Conservation (phyloP, 30 jellyfish, hydroid and myxozoan species). For the Hydractinia symbiolongicarpus region DNA sequence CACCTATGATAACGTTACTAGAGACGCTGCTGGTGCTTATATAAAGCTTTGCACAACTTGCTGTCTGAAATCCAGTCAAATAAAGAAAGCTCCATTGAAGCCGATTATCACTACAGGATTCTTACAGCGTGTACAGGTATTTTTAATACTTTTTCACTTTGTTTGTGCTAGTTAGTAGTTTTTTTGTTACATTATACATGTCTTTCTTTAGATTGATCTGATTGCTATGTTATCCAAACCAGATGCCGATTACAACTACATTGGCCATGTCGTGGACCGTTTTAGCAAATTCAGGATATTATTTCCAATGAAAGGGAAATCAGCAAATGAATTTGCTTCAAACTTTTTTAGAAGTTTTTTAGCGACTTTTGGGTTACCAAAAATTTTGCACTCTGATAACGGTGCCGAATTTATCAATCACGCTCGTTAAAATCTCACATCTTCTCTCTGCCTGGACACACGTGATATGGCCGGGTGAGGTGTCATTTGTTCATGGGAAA, state of each 20-base stretch:
- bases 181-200: too few species aligned
- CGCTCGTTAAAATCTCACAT: too few species aligned
- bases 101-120: too few species aligned
- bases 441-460: too few species aligned
- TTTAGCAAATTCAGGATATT: background rate
- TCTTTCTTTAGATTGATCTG: background rate
- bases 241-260: constrained; percentile 1
- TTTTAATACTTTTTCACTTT: too few species aligned
- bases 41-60: too few species aligned
- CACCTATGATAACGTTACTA: too few species aligned
- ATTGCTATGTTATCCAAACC: constrained; percentile 3
- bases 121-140: too few species aligned
- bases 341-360: background rate
- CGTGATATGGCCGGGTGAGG: constrained; percentile 37
- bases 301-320: constrained; percentile 5
- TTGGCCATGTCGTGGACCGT: constrained; percentile 10
- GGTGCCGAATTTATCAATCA: background rate
- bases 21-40: too few species aligned
- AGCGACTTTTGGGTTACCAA: constrained; percentile 6
- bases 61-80: too few species aligned
- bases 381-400: background rate
- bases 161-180: too few species aligned
- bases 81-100: too few species aligned
- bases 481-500: constrained; percentile 12
- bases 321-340: background rate